phyloP scores from a whole-genome alignment of 2,797 vertebrate genomes.

The Loris lydekkerianus region DNA sequence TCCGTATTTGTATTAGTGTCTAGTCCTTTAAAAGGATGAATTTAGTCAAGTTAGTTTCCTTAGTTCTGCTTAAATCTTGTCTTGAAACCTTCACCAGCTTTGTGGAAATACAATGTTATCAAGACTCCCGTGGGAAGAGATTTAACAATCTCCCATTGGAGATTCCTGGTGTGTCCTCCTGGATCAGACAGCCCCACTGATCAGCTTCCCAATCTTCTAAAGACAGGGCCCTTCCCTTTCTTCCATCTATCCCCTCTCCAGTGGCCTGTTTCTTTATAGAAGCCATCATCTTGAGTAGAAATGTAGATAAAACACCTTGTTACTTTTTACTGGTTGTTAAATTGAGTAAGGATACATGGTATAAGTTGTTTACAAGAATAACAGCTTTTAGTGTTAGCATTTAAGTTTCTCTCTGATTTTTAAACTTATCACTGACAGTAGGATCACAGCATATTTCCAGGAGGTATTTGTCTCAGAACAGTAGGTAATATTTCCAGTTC shows the following conservation, averaged over 20 bases:
- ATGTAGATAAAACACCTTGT: constrained; percentile 40
- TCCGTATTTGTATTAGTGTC: background rate
- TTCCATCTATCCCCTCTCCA: background rate
- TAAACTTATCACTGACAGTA: constrained; percentile 69
- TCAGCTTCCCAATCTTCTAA: background rate
- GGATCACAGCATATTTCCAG: constrained; percentile 28
- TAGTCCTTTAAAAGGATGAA: background rate
- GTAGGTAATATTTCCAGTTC: constrained; percentile 48
- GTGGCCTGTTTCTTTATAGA: background rate
- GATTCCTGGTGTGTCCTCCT: background rate
- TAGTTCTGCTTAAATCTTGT: background rate
- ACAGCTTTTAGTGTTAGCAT: constrained; percentile 37
- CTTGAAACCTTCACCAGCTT: background rate
- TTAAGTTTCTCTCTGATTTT: constrained; percentile 73
- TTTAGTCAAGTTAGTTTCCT: background rate
- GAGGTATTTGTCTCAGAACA: constrained; percentile 60
- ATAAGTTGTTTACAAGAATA: constrained; percentile 69
- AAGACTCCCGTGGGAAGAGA: background rate
- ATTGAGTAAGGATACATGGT: constrained; percentile 15
- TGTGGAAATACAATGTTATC: background rate
- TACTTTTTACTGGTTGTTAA: constrained; percentile 42
- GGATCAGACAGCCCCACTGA: background rate
- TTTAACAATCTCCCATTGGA: background rate
- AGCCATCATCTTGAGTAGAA: background rate
- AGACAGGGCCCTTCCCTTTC: background rate